These are phyloP conservation scores for Procapra przewalskii DNA, from an alignment of 2,113 vertebrate species.

Conservation along the genomic window DNA sequence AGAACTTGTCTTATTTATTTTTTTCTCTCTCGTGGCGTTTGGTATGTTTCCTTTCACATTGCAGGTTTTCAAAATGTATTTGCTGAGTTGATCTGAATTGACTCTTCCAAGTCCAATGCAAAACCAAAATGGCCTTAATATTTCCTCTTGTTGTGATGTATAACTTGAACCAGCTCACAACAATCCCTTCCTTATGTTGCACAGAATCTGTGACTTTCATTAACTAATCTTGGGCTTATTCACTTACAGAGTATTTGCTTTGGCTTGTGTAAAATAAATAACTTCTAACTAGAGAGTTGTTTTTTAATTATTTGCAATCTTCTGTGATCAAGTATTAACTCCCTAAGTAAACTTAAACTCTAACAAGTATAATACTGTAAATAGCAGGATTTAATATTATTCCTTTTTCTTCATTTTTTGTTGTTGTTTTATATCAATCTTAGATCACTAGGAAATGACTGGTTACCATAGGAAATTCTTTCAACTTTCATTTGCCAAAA, in stretches of 20 bases:
- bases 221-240: not conserved
- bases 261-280: slow-evolving; percentile 14
- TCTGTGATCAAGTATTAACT: not conserved
- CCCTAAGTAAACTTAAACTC: not conserved
- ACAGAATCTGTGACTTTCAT: not conserved
- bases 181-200: not conserved
- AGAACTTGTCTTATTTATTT: not conserved
- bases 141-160: not conserved
- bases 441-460: not conserved
- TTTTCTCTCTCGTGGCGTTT: not conserved
- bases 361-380: not conserved
- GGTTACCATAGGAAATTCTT: not conserved
- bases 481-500: not conserved
- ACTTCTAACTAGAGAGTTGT: not conserved
- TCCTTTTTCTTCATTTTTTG: not conserved
- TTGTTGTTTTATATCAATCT: not conserved
- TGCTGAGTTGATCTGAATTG: slow-evolving; percentile 5
- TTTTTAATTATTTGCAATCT: not conserved
- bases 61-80: not conserved
- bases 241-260: not conserved
- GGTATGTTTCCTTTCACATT: not conserved
- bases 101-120: not conserved
- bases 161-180: not conserved
- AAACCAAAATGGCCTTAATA: not conserved
- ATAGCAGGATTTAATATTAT: not conserved